These are phyloP conservation scores for Heterocephalus glaber DNA, from an alignment of 2,113 vertebrate genomes.

Conservation along the genomic window DNA sequence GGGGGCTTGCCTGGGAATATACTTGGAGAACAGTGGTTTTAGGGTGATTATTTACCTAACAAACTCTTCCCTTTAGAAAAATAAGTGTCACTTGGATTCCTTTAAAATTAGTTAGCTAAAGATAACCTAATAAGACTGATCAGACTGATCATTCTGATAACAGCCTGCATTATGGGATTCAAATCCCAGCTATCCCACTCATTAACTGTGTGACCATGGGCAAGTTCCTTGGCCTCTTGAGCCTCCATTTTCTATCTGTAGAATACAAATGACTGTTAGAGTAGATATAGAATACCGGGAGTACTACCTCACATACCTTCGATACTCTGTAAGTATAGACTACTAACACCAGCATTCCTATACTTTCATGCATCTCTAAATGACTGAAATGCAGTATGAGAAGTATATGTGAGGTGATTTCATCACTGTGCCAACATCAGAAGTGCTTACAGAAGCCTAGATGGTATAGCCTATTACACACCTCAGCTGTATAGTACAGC, in stretches of 20 bases:
- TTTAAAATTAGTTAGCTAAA: conserved; percentile 50
- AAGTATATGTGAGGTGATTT: background rate
- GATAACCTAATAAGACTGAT: background rate
- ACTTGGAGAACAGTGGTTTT: background rate
- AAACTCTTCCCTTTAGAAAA: conserved; percentile 36
- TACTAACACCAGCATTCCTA: background rate
- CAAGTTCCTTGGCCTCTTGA: background rate
- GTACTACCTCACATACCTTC: background rate
- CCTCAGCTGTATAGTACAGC: background rate
- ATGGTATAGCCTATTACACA: background rate
- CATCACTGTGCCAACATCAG: background rate
- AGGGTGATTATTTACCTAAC: background rate
- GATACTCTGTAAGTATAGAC: background rate
- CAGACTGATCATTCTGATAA: background rate
- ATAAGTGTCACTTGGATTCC: background rate
- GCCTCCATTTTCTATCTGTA: background rate
- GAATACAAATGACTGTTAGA: background rate
- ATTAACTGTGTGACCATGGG: background rate
- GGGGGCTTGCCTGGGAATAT: background rate
- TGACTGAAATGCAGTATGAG: background rate
- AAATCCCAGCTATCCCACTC: background rate
- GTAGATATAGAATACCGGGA: background rate
- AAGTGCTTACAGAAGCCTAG: background rate
- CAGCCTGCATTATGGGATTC: background rate
- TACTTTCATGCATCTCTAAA: background rate